Evolutionary conservation across 2,888 invertebrate species (phyloP).

Genomic region (Synanthedon myopaeformis): DNA sequence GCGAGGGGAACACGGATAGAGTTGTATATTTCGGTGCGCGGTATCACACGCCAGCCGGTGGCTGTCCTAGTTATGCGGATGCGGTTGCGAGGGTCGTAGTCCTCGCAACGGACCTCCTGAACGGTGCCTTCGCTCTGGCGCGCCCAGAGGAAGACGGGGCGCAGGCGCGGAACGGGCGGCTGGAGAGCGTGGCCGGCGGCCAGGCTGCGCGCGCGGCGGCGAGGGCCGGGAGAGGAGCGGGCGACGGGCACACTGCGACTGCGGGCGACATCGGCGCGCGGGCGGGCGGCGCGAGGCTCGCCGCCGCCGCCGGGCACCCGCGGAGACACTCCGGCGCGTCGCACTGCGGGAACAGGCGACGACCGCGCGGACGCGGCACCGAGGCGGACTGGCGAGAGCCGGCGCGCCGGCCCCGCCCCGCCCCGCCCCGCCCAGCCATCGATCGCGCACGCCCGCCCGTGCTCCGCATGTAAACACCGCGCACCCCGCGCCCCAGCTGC

Average conservation of each 20-base stretch:
- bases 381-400: conserved; percentile 53
- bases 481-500: conserved; percentile 72
- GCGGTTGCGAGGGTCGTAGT: conserved; percentile 87
- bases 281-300: conserved; percentile 64
- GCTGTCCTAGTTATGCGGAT: conserved; percentile 85
- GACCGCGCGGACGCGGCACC: conserved; percentile 66
- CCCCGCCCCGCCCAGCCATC: conserved; percentile 34
- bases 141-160: conserved; percentile 88
- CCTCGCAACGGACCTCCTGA: conserved; percentile 87
- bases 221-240: conserved; percentile 58
- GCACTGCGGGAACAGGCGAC: conserved; percentile 54
- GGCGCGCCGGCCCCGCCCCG: conserved; percentile 35
- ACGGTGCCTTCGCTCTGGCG: conserved; percentile 84
- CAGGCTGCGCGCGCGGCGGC: conserved; percentile 55
- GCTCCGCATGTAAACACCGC: conserved; percentile 79
- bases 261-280: conserved; percentile 70
- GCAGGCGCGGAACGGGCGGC: conserved; percentile 71
- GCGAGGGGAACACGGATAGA: conserved; percentile 44
- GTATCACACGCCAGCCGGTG: conserved; percentile 85
- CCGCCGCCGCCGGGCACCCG: conserved; percentile 63
- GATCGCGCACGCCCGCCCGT: conserved; percentile 40
- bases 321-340: conserved; percentile 61
- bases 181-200: conserved; percentile 33
- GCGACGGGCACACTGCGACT: conserved; percentile 62
- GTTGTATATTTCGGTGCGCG: conserved; percentile 77